Evolutionary conservation across 2,113 vertebrate species (phyloP), one percentile per base, ranked within the genome.

Genomic region (Oxyruncus cristatus): DNA sequence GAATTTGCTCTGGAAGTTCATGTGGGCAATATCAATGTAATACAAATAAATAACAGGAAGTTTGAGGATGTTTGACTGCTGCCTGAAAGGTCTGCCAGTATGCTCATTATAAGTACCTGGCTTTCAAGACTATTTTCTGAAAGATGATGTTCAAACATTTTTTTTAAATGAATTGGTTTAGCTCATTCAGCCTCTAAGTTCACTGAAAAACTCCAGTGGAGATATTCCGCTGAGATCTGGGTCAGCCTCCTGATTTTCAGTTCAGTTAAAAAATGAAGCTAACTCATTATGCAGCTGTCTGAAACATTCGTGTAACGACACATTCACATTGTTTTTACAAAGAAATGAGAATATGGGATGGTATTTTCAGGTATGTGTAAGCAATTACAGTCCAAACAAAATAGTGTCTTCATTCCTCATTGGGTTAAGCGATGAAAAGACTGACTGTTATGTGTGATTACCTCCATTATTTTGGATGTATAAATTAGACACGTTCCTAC

Each of bases 391-490:
- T 37, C 76, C 76, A 91, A 95, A 88, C 44, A 88, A 95, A 94
- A 94, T 7, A 88, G 28, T 49, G 28, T 75, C 61, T 91, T 91
- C 76, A 71, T 91, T 95, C 47, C 41, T 93, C 65, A 42, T 24
- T 68, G 65, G 26, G 63, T 91, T 94, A 77, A 91, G 72, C 75
- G 89, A 96, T 93, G 83, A 95, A 94, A 95, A 96, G 88, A 55
- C 63, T 80, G 71, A 85, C 90, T 94, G 83, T 56, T 95, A 67
- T 7, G 37, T 56, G n/a, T 58, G 92, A 93, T 91, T 93, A 85
- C 44, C 49, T 84, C 61, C 80, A 63, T 78, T 95, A 93, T 77
- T 78, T 93, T 84, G 22, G 65, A 78, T 92, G 37, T 74, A 87
- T 55, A 66, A 90, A 88, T 86, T n/a, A 93, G 68, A 86, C 88